Base-by-base conservation (phyloP, 2,113 vertebrate species). In the Nannobrachium achirus region DNA sequence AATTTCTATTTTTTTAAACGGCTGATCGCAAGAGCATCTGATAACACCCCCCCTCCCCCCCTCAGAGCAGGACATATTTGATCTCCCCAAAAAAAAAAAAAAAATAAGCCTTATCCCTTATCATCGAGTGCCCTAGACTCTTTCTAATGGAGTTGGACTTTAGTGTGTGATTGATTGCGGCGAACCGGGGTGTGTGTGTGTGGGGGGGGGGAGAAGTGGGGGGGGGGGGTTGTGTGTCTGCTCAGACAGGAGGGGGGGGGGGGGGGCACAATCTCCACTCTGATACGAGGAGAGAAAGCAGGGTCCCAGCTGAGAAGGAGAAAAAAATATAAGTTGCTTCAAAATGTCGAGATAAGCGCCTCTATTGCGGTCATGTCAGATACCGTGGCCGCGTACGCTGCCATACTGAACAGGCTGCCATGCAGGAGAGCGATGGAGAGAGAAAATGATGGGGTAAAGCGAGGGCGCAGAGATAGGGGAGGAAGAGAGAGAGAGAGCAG, bases 1-100 rank as follows among this genome's bases (percentile, higher is more conserved):
- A 88, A 79, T 87, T 83, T 68, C 83, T 56, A 73, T 72, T 71
- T 80, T 72, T 71, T 80, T 74, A 82, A 86, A 62, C 63, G 46
- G 59, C 61, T 73, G 85, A 87, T 82, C 63, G 73, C 67, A 11
- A n/a, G 44, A 81, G 58, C 51, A 78, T 82, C 76, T 74, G 79
- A 86, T 76, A 72, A 79, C n/a, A 75, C 45, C 58, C 13, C 33
- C 11, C 14, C 11, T 14, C 55, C 7, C 44, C 25, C 25, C n/a
- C 61, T 63, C 53, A 20, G 8, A 66, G 51, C 48, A 48, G 52
- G 59, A 76, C 51, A 73, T 20, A 56, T 81, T 63, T 69, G 64
- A 69, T 71, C 55, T 13, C 49, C 49, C 49, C n/a, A n/a, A 13
- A 6, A n/a, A 38, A 56, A 56, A n/a, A 13, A 6, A n/a, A 38